Percentiles rank a stretch among this genome's conserved stretches.
These are phyloP conservation scores for Athetis lepigone DNA, from an alignment of 2,888 invertebrate genomes.

Conservation along the genomic window DNA sequence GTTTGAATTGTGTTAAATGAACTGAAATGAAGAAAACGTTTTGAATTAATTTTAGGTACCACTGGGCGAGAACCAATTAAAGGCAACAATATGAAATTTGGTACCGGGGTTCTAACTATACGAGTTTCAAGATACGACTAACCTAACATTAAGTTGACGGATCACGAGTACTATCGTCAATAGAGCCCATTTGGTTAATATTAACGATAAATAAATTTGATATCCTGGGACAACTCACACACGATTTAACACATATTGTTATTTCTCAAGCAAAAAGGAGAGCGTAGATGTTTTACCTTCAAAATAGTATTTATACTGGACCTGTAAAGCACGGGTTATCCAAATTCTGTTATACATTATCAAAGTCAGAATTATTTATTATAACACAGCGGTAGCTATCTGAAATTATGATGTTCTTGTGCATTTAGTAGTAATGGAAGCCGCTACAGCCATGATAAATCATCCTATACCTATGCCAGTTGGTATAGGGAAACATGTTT, in stretches of 20 bases:
- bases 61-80: constrained; percentile 4
- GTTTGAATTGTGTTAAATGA: neutral
- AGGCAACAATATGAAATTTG: constrained; percentile 8
- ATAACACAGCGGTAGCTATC: constrained; percentile 35
- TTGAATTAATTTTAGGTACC: constrained; percentile 14
- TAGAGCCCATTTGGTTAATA: neutral
- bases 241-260: neutral
- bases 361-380: constrained; percentile 36
- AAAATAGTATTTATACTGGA: neutral
- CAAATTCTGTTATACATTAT: neutral
- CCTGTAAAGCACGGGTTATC: constrained; percentile 6
- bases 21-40: constrained; percentile 23
- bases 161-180: neutral
- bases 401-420: constrained; percentile 52
- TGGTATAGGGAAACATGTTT: constrained; percentile 7
- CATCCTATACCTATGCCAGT: constrained; percentile 16
- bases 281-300: too few species aligned
- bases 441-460: constrained; percentile 24
- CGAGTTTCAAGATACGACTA: neutral
- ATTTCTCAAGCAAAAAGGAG: neutral
- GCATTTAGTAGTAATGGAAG: constrained; percentile 54
- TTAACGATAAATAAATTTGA: too few species aligned
- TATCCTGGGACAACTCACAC: too few species aligned
- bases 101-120: neutral
- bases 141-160: neutral